These are phyloP conservation scores for Aptenodytes patagonicus DNA, from an alignment of 2,113 vertebrate species.

Conservation along the genomic window DNA sequence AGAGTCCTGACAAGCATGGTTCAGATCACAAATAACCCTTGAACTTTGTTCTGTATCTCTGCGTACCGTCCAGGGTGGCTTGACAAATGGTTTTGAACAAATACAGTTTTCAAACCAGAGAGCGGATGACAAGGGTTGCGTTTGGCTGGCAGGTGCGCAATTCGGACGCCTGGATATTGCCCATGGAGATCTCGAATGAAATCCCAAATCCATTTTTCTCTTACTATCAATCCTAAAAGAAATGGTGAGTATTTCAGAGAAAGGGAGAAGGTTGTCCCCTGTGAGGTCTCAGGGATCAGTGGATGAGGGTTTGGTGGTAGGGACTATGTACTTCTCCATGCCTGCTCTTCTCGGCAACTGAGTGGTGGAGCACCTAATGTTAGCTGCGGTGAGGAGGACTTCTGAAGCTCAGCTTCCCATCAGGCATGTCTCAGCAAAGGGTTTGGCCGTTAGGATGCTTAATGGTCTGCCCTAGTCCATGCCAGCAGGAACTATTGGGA, in stretches of 20 bases:
- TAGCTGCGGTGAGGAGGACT: neutral
- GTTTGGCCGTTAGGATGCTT: neutral
- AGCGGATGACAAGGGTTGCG: neutral
- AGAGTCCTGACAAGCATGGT: neutral
- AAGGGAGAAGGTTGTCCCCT: neutral
- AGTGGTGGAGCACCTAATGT: neutral
- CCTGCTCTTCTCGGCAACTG: neutral
- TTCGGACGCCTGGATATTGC: neutral
- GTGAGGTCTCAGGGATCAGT: neutral
- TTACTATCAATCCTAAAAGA: neutral
- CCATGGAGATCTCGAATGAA: neutral
- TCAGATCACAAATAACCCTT: slow-evolving; percentile 16
- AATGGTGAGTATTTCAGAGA: neutral
- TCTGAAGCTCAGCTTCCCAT: neutral
- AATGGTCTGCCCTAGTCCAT: neutral
- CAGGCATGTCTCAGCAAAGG: neutral
- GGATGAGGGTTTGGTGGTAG: neutral
- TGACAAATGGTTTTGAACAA: neutral
- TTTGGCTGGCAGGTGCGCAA: neutral
- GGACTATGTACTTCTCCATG: neutral
- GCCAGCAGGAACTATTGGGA: neutral
- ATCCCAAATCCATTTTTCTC: neutral
- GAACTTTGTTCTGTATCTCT: slow-evolving; percentile 14
- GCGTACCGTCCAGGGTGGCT: neutral
- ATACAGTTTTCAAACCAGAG: neutral